Percentiles rank a stretch among this genome's conserved stretches.
These are phyloP conservation scores for Pocillopora damicornis DNA, from an alignment of 64 coral and sea anemone genomes.

Conservation along the genomic window DNA sequence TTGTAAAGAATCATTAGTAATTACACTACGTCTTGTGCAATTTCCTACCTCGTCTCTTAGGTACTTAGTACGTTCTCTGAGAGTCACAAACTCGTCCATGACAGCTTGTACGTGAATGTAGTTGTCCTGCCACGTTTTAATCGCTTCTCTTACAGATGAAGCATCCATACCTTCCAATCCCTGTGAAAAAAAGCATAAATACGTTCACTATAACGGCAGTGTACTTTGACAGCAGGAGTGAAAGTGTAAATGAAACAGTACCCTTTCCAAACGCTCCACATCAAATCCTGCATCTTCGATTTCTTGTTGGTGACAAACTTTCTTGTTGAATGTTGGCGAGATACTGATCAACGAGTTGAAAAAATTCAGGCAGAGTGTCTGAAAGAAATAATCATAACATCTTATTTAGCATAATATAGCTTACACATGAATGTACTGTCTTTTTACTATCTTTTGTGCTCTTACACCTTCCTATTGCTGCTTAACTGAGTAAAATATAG, in stretches of 20 bases:
- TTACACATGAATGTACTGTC: too few relatives aligned
- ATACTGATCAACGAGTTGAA: conserved; percentile 74
- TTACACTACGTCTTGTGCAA: background rate
- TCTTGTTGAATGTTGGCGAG: conserved; percentile 80
- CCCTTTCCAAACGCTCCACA: conserved; percentile 80
- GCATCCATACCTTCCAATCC: conserved; percentile 88
- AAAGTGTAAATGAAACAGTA: conserved; percentile 1
- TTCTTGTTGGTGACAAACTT: conserved; percentile 94
- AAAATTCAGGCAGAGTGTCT: conserved; percentile 84
- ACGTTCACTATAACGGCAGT: background rate
- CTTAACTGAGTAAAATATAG: too few relatives aligned
- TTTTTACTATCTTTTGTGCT: too few relatives aligned
- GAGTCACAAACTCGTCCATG: conserved; percentile 91
- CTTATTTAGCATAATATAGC: too few relatives aligned
- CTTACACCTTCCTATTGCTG: too few relatives aligned
- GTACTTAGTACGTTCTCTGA: conserved; percentile 89
- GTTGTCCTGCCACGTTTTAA: conserved; percentile 82
- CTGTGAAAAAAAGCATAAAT: conserved; percentile 20
- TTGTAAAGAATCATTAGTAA: background rate
- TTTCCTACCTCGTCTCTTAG: conserved; percentile 85
- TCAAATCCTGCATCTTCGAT: conserved; percentile 88
- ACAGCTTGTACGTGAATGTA: conserved; percentile 87
- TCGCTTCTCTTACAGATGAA: conserved; percentile 69
- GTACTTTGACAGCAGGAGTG: background rate
- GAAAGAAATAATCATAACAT: background rate